These are phyloP conservation scores for Nesoenas mayeri DNA, from an alignment of 2,113 vertebrate genomes.

Conservation along the genomic window DNA sequence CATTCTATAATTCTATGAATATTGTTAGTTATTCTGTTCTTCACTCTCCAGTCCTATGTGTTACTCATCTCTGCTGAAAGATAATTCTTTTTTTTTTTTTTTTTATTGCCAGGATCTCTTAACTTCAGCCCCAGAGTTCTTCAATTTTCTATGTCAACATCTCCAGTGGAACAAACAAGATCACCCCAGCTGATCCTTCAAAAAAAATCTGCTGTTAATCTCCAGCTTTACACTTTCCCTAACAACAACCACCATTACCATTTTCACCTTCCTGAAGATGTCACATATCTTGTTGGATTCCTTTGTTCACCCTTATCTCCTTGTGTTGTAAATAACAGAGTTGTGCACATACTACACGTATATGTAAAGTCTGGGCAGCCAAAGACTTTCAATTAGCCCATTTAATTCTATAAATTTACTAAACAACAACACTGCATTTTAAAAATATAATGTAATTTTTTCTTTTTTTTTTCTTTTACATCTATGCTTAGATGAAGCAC, in stretches of 20 bases:
- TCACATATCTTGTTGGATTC: background rate
- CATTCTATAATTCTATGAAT: background rate
- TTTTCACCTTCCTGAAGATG: background rate
- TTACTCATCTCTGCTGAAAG: background rate
- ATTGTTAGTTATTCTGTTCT: background rate
- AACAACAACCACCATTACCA: background rate
- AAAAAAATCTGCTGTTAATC: background rate
- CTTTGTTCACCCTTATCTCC: background rate
- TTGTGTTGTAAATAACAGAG: background rate
- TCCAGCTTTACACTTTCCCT: background rate
- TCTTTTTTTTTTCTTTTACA: background rate
- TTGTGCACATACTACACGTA: background rate
- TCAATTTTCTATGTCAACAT: background rate
- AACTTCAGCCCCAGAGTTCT: background rate
- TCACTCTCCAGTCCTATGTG: background rate
- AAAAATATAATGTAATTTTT: background rate
- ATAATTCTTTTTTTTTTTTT: background rate
- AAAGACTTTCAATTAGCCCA: background rate
- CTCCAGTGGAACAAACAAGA: background rate
- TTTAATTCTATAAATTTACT: background rate
- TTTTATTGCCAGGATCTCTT: background rate
- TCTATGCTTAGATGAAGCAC: background rate
- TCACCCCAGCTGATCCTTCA: background rate
- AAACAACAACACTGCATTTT: background rate
- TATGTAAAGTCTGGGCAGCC: background rate